A percentile compares a stretch with the other conserved stretches of the same genome.
Evolutionary conservation across 2,113 vertebrate genomes (phyloP).

Genomic region (Oostethus manadensis): DNA sequence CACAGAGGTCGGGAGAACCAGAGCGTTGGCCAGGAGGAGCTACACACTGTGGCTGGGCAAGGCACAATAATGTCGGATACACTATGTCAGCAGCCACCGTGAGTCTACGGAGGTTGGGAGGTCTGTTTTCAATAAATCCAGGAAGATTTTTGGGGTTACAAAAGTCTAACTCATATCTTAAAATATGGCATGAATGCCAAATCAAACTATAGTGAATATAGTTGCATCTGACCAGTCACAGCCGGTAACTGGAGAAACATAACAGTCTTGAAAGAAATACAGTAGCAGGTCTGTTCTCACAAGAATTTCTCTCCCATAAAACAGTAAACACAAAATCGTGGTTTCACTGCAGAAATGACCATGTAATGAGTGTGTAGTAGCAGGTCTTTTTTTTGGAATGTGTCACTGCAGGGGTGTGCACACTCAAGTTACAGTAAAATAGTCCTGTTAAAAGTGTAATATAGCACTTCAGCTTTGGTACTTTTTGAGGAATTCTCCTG

Average conservation of each 20-base stretch:
- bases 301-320: not conserved
- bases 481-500: not conserved
- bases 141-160: not conserved
- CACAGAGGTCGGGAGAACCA: too few relatives aligned
- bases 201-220: not conserved
- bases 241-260: not conserved
- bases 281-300: not conserved
- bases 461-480: not conserved
- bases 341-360: too few relatives aligned
- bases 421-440: not conserved
- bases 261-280: not conserved
- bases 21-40: too few relatives aligned
- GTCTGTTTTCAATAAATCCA: too few relatives aligned
- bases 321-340: not conserved
- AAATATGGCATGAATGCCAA: not conserved
- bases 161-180: not conserved
- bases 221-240: not conserved
- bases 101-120: too few relatives aligned
- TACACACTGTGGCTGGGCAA: too few relatives aligned
- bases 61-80: too few relatives aligned
- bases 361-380: too few relatives aligned
- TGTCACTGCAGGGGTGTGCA: not conserved
- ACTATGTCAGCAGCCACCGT: too few relatives aligned
- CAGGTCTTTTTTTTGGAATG: too few relatives aligned
- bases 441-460: not conserved